phyloP scores from a whole-genome alignment of 2,113 vertebrate genomes.

The Baryphthengus martii region DNA sequence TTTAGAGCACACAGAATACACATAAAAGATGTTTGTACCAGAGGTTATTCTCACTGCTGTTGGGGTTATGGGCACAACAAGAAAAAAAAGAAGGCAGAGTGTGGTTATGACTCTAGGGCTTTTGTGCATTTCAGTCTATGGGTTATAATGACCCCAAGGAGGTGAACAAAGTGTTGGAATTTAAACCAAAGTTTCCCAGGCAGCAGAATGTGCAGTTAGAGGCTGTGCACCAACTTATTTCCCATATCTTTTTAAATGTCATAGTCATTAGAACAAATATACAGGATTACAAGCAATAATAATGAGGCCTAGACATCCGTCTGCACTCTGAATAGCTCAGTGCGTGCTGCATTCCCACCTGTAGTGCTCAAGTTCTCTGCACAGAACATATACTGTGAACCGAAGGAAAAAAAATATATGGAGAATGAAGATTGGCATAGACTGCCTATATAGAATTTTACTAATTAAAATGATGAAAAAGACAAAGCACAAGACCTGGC shows the following conservation, averaged over 20 bases:
- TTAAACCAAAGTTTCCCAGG: neutral
- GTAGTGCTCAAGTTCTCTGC: neutral
- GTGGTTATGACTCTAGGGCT: neutral
- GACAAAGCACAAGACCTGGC: neutral
- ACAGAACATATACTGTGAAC: neutral
- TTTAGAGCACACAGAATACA: conserved; percentile 7
- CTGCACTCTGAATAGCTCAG: neutral
- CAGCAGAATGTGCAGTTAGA: neutral
- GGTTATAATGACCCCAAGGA: neutral
- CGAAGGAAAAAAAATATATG: neutral
- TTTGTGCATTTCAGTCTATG: neutral
- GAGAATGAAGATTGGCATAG: neutral
- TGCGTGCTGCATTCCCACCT: neutral
- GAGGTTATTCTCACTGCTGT: neutral
- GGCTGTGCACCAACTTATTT: neutral
- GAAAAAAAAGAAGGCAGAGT: neutral
- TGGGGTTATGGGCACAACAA: neutral
- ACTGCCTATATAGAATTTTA: neutral
- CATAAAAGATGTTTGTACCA: neutral
- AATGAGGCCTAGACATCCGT: neutral
- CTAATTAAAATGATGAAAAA: neutral
- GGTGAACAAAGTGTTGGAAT: neutral
- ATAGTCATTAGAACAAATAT: neutral
- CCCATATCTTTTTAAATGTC: neutral
- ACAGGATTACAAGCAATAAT: neutral